phyloP scores from a whole-genome alignment of 2,888 invertebrate genomes.

The Chrysolina americana region DNA sequence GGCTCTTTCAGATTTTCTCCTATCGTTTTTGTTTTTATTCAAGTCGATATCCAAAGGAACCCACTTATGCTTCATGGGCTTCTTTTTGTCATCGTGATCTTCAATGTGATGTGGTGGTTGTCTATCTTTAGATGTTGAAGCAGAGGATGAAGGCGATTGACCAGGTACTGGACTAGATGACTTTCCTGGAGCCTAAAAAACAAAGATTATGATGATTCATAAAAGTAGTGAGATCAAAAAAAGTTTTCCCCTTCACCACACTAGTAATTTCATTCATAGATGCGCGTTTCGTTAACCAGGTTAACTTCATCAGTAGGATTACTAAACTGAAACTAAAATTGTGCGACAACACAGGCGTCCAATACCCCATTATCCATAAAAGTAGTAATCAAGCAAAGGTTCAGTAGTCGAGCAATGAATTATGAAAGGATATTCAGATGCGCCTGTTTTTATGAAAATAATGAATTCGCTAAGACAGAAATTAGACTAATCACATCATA shows the following conservation, averaged over 20 bases:
- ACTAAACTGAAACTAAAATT: too few relatives aligned
- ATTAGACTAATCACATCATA: too few relatives aligned
- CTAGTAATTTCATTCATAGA: too few relatives aligned
- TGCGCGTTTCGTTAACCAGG: too few relatives aligned
- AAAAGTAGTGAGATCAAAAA: neutral
- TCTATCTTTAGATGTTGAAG: conserved; percentile 61
- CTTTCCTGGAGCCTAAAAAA: conserved; percentile 46
- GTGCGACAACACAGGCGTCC: too few relatives aligned
- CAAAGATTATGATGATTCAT: neutral
- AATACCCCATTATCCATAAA: neutral
- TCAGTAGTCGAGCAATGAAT: neutral
- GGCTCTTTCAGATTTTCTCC: conserved; percentile 46
- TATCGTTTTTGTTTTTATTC: conserved; percentile 78
- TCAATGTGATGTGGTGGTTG: conserved; percentile 65
- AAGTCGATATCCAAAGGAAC: conserved; percentile 91
- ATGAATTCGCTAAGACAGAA: too few relatives aligned
- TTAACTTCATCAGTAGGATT: too few relatives aligned
- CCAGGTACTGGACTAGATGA: conserved; percentile 47
- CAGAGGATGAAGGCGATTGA: conserved; percentile 36
- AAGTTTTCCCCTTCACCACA: too few relatives aligned
- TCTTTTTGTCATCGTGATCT: conserved; percentile 71
- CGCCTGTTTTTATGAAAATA: too few relatives aligned
- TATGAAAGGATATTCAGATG: too few relatives aligned
- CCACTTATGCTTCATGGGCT: conserved; percentile 84
- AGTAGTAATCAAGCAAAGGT: neutral